phyloP scores from a whole-genome alignment of 2,888 invertebrate species.

The Spodoptera exigua region DNA sequence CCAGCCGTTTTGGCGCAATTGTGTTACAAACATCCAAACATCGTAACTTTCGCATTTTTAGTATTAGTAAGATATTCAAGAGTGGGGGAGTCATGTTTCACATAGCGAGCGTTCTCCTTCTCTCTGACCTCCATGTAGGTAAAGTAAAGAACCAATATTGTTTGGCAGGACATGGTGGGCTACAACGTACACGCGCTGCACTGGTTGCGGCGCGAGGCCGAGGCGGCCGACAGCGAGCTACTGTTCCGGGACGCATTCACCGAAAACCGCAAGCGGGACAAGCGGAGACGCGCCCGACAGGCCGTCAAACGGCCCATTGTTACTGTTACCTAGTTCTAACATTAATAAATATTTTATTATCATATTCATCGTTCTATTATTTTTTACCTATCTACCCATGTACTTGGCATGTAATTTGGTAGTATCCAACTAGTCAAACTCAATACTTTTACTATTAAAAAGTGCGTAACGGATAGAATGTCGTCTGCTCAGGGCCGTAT shows the following conservation, averaged over 20 bases:
- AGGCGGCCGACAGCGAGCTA: constrained; percentile 92
- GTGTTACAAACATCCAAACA: no score
- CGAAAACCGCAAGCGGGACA: constrained; percentile 90
- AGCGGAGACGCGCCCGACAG: constrained; percentile 90
- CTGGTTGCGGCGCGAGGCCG: constrained; percentile 93
- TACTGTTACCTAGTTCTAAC: constrained; percentile 73
- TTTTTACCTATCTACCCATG: neutral
- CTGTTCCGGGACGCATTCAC: constrained; percentile 94
- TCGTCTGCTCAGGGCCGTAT: no score
- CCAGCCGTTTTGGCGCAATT: no score
- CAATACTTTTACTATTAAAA: no score
- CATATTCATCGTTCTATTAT: constrained; percentile 5
- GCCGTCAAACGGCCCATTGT: constrained; percentile 90
- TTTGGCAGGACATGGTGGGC: constrained; percentile 93
- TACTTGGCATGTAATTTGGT: neutral
- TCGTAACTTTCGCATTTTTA: no score
- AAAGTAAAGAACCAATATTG: no score
- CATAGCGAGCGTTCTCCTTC: no score
- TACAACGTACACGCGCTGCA: constrained; percentile 95
- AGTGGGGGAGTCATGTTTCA: no score
- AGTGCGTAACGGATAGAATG: no score
- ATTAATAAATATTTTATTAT: constrained; percentile 35
- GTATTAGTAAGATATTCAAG: no score
- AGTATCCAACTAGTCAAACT: no score
- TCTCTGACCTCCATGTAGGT: no score